Percentiles rank a stretch among this genome's conserved stretches.
Evolutionary conservation across 2,113 vertebrate species (phyloP).

Genomic region (Rhegmatorhina hoffmannsi): DNA sequence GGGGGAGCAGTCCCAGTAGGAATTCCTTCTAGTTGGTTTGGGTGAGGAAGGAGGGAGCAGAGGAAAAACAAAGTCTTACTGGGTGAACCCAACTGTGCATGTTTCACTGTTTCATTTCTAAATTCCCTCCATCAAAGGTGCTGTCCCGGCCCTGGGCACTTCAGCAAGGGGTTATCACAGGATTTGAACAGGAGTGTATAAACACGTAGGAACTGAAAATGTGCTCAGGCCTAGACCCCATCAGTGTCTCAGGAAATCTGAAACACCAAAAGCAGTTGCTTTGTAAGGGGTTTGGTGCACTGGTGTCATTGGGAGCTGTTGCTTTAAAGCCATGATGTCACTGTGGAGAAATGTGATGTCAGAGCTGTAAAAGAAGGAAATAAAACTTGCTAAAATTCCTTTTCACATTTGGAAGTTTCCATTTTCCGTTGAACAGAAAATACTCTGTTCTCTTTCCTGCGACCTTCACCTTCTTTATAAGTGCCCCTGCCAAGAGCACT

Average conservation of each 20-base stretch:
- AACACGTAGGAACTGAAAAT: slow-evolving; percentile 27
- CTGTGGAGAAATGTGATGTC: slow-evolving; percentile 67
- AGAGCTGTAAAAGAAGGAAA: slow-evolving; percentile 64
- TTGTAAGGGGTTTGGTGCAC: slow-evolving; percentile 38
- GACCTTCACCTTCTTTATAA: slow-evolving; percentile 54
- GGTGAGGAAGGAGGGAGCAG: not conserved
- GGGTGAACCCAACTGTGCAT: not conserved
- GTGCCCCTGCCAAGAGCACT: slow-evolving; percentile 50
- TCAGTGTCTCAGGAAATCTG: not conserved
- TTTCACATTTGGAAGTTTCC: slow-evolving; percentile 63
- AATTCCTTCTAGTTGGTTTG: not conserved
- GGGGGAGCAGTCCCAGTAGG: not conserved
- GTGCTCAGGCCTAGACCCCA: slow-evolving; percentile 2
- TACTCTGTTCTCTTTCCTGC: slow-evolving; percentile 61
- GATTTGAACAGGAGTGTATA: slow-evolving; percentile 48
- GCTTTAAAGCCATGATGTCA: slow-evolving; percentile 71
- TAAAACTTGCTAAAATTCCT: slow-evolving; percentile 62
- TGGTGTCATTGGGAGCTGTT: not conserved
- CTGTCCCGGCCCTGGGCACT: not conserved
- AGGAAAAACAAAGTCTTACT: not conserved
- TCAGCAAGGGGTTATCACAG: slow-evolving; percentile 53
- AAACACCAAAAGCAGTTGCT: not conserved
- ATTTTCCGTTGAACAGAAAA: slow-evolving; percentile 68
- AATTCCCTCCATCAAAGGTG: not conserved
- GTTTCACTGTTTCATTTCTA: not conserved